Evolutionary conservation across 2,113 vertebrate genomes (phyloP), one percentile per base, ranked within the genome.

Genomic region (Eretmochelys imbricata): DNA sequence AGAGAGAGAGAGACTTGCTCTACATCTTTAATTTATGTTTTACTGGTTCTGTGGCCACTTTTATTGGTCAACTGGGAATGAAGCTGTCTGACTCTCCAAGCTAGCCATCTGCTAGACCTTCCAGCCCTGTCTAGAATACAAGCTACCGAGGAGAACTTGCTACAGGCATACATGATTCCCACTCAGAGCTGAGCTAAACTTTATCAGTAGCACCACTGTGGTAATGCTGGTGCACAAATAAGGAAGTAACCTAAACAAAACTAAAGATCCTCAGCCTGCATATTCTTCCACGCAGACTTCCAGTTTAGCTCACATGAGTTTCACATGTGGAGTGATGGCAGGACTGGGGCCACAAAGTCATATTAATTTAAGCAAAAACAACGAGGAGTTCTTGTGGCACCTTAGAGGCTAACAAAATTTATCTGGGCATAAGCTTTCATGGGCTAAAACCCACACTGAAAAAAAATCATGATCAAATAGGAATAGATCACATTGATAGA

Each of bases 41-140:
- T 95, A 84, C 85, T 94, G 38, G 8, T 31, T 49, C 90, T 84
- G 35, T 79, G 82, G 42, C 42, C 84, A 57, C 87, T 92, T 95
- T 4, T 29, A 54, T 9, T 51, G 50, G 48, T 65, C 78, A n/a
- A 7, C 31, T 90, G 83, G 88, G 49, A 86, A 14, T 92, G 57
- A 91, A 89, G 89, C 84, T 11, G 14, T 29, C 24, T n/a, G 14
- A 57, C 89, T 7, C 29, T 95, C 55, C 46, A 57, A 83, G 85
- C 24, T 38, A 78, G 75, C 22, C 25, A 48, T 27, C 24, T 29
- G 42, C 11, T 78, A 27, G 42, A 29, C 75, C 6, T 42, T 42
- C 25, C 42, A 78, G 22, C 7, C 38, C 42, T 78, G 24, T 24
- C 25, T 8, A 16, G 85, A 62, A 35, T 72, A 46, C 6, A 80